Conservation (phyloP, 1,140 invertebrate species). For the Drosophila kepulauana region DNA sequence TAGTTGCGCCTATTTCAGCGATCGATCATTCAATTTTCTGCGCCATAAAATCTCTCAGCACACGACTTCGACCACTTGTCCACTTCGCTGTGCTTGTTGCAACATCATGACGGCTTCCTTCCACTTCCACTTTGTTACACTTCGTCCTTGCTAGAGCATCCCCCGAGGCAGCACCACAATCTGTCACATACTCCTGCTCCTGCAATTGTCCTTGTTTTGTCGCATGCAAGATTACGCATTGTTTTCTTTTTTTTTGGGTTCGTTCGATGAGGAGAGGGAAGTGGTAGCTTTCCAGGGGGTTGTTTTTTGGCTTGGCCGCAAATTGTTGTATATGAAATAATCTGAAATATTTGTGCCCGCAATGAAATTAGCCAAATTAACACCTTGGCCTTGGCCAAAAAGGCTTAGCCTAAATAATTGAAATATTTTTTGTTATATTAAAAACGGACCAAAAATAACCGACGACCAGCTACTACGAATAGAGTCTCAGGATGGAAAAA, state of each 20-base stretch:
- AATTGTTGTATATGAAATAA: constrained; percentile 78
- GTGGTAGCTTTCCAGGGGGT: not conserved
- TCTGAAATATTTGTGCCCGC: constrained; percentile 77
- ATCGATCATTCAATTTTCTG: constrained; percentile 83
- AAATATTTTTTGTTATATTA: constrained; percentile 81
- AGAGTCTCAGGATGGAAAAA: constrained; percentile 2
- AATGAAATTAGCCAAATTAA: constrained; percentile 83
- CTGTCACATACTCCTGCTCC: constrained; percentile 61
- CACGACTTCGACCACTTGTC: constrained; percentile 59
- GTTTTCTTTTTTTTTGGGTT: not conserved
- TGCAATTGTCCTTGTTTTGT: constrained; percentile 1
- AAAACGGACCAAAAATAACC: constrained; percentile 48
- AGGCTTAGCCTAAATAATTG: constrained; percentile 76
- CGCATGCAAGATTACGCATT: constrained; percentile 26
- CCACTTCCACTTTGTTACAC: not conserved
- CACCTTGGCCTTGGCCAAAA: constrained; percentile 62
- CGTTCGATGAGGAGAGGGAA: not conserved
- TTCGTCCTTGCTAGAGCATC: constrained; percentile 57
- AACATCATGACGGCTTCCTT: constrained; percentile 16
- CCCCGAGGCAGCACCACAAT: constrained; percentile 37
- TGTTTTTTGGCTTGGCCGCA: constrained; percentile 46
- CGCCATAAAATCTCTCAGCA: constrained; percentile 67
- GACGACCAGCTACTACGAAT: not conserved
- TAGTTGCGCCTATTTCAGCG: constrained; percentile 79
- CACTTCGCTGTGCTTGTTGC: constrained; percentile 43